Evolutionary conservation across 2,797 vertebrate species (phyloP).

Genomic region (Natrix natrix): DNA sequence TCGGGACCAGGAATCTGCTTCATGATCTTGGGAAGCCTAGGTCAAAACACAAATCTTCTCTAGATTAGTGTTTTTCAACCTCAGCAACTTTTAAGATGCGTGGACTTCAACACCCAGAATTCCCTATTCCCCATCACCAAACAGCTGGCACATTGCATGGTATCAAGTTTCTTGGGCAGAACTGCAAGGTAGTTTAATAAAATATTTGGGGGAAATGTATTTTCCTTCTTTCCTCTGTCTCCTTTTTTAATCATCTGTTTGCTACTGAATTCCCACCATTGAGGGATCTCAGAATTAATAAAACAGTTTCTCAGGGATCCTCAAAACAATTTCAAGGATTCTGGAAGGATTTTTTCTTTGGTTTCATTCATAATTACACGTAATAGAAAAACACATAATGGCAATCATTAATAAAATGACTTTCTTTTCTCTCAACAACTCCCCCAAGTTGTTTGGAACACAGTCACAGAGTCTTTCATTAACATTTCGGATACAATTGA

Average conservation of each 20-base stretch:
- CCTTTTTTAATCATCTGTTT: background rate
- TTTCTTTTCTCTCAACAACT: background rate
- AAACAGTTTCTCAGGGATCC: background rate
- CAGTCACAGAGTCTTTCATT: background rate
- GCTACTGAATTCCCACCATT: background rate
- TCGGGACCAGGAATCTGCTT: too few species aligned
- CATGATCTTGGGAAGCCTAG: too few species aligned
- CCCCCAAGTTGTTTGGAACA: background rate
- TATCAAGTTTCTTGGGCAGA: background rate
- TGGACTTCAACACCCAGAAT: background rate
- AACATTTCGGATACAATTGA: background rate
- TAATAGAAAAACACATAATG: background rate
- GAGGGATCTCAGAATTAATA: background rate
- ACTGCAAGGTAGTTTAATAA: conserved; percentile 30
- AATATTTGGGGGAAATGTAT: background rate
- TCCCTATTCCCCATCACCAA: background rate
- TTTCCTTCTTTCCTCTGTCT: background rate
- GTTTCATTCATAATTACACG: background rate
- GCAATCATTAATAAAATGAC: background rate
- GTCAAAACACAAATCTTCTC: background rate
- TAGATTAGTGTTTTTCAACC: background rate
- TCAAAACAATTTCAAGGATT: conserved; percentile 29
- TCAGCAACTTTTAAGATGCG: background rate
- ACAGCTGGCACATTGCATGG: background rate
- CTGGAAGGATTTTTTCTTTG: conserved; percentile 4